A percentile compares a stretch with the other conserved stretches of the same genome.
Evolutionary conservation across 2,888 invertebrate species (phyloP).

Genomic region (Caenorhabditis angaria): DNA sequence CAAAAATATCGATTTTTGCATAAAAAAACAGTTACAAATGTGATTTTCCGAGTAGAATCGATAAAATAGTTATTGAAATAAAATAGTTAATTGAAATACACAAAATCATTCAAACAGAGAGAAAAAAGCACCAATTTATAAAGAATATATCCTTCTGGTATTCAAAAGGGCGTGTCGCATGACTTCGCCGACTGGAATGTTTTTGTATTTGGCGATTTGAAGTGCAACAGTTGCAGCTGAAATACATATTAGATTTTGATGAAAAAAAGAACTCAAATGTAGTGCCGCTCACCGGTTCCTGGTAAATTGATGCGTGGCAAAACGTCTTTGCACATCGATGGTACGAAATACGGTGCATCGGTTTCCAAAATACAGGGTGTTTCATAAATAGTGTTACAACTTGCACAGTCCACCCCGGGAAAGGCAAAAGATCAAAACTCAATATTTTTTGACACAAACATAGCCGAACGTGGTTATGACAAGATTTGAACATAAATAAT

Average conservation of each 20-base stretch:
- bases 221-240: constrained; percentile 33
- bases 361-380: constrained; percentile 76
- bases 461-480: too few relatives aligned
- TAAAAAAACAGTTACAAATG: too few relatives aligned
- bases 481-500: too few relatives aligned
- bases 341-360: constrained; percentile 75
- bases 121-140: not conserved
- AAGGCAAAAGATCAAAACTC: too few relatives aligned
- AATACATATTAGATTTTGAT: not conserved
- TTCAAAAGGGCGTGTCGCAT: constrained; percentile 32
- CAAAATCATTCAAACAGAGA: not conserved
- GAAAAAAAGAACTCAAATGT: constrained; percentile 5
- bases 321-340: constrained; percentile 45
- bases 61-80: too few relatives aligned
- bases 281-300: constrained; percentile 27
- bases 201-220: constrained; percentile 26
- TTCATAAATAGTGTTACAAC: too few relatives aligned
- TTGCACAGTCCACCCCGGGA: too few relatives aligned
- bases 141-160: constrained; percentile 22
- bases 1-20: too few relatives aligned
- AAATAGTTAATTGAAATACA: too few relatives aligned
- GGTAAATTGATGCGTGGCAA: constrained; percentile 28
- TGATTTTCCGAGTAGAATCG: too few relatives aligned
- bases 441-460: too few relatives aligned
- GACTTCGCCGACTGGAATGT: constrained; percentile 26